A percentile compares a stretch with the other conserved stretches of the same genome.
These are phyloP conservation scores for Xiphias gladius DNA, from an alignment of 2,113 vertebrate genomes.

Conservation along the genomic window DNA sequence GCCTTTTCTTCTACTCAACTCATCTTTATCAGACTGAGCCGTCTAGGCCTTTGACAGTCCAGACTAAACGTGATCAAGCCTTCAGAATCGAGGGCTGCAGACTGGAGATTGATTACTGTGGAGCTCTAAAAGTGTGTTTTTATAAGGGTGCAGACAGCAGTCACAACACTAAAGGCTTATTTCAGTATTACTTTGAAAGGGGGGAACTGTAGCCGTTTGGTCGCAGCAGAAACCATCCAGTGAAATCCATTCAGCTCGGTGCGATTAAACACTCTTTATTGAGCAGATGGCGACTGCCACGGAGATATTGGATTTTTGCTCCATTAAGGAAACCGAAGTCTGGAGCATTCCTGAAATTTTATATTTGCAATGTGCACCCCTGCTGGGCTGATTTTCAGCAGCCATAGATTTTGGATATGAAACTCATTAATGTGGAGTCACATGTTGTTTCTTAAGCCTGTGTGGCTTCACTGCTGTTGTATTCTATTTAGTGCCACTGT, in stretches of 20 bases:
- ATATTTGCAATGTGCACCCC: constrained; percentile 4
- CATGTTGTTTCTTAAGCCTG: neutral
- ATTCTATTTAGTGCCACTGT: neutral
- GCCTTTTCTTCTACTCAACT: neutral
- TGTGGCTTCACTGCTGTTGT: constrained; percentile 2
- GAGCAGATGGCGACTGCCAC: constrained; percentile 47
- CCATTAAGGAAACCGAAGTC: constrained; percentile 37
- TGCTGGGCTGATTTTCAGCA: neutral
- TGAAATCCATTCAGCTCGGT: constrained; percentile 21
- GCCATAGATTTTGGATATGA: constrained; percentile 27
- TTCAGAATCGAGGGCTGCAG: too few species aligned
- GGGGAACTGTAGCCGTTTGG: constrained; percentile 6
- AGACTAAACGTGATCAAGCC: too few species aligned
- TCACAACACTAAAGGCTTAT: neutral
- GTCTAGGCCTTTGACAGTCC: too few species aligned
- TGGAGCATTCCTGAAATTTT: constrained; percentile 21
- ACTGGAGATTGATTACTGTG: too few species aligned
- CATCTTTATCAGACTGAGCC: too few species aligned
- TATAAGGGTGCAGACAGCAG: neutral
- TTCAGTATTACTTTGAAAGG: constrained; percentile 13
- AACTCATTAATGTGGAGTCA: constrained; percentile 12
- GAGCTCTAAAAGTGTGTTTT: neutral
- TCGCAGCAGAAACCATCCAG: neutral
- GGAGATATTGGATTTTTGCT: constrained; percentile 54
- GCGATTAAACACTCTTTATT: constrained; percentile 38